phyloP scores from a whole-genome alignment of 2,888 invertebrate genomes.

The Vesta saturnalis region DNA sequence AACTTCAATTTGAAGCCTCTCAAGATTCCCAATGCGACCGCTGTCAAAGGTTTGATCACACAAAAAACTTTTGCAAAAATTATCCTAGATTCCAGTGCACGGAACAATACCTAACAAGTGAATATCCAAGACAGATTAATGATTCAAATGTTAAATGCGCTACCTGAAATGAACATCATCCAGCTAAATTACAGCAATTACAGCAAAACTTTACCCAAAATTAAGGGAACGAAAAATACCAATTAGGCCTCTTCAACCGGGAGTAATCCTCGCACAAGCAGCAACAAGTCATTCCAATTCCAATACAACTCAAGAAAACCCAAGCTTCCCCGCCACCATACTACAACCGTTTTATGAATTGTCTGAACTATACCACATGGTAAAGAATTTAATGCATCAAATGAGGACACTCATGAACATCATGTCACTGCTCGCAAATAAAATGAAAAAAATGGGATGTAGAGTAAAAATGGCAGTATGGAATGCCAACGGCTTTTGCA shows the following conservation, averaged over 20 bases:
- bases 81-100: not conserved
- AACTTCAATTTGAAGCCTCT: not conserved
- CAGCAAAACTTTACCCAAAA: not conserved
- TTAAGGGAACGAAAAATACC: not conserved
- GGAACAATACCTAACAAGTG: not conserved
- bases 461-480: no score
- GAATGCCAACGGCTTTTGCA: not conserved
- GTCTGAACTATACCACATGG: no score
- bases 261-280: not conserved
- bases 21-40: not conserved
- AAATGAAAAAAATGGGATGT: no score
- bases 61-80: not conserved
- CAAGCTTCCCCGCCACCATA: not conserved
- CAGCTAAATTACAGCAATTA: not conserved
- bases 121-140: not conserved
- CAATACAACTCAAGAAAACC: not conserved
- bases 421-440: no score
- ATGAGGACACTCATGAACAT: not conserved
- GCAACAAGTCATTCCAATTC: not conserved
- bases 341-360: no score
- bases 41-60: no score
- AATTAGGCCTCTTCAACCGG: not conserved
- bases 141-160: not conserved
- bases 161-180: not conserved
- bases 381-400: not conserved